Evolutionary conservation across 2,113 vertebrate genomes (phyloP), one percentile per base, ranked within the genome.

Genomic region (Scophthalmus maximus): DNA sequence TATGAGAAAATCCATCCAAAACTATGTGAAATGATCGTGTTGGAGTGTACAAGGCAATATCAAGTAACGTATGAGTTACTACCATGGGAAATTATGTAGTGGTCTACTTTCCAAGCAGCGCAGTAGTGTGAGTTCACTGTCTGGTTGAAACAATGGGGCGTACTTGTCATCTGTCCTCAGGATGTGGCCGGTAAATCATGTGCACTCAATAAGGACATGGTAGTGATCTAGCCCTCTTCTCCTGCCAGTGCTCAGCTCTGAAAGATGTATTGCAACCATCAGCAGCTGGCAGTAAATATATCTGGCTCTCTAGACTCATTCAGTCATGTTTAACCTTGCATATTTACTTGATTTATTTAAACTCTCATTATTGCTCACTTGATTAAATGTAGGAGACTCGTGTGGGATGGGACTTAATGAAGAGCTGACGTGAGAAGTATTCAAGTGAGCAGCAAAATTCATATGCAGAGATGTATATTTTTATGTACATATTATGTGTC

Each of bases 401-500:
- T 15, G 52, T 29, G 15, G n/a, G 60, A 52, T 29, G 36, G 29
- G 61, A 55, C 8, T 12, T 58, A 71, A 82, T 64, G 59, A 78
- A 53, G 70, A 60, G 46, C 80, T 78, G 62, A 87, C 65, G 83
- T 67, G 68, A 79, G 68, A 79, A 26, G 42, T 72, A 79, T 83
- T 85, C 52, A 83, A 79, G 79, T 77, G 68, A 76, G 66, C 8
- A 2, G 11, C 6, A 6, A n/a, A 1, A 58, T 84, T 76, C 61
- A 68, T 36, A 72, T 79, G 58, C 38, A 83, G 65, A 23, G 44
- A 69, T 34, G 66, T 57, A 44, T n/a, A n/a, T n/a, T n/a, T 60
- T 60, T 27, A 30, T 22, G 23, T 70, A 56, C 20, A 46, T 38
- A 58, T 49, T 9, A 8, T 11, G 2, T 15, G 8, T 51, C 49